Conservation (phyloP, 2,888 invertebrate species). For the Trichopria drosophilae region DNA sequence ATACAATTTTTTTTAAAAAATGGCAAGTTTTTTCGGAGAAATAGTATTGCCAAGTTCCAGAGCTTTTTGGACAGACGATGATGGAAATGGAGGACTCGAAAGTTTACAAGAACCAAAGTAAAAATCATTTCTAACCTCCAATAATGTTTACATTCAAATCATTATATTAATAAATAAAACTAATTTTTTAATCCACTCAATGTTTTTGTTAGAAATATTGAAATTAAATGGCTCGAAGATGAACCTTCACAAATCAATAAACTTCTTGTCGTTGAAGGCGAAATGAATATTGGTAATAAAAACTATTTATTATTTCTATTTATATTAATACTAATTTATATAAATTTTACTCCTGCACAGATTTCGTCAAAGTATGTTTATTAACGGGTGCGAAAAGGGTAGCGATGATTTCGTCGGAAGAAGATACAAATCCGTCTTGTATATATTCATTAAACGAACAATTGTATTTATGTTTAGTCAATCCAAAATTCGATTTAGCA, state of each 20-base stretch:
- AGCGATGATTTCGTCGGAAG: slow-evolving; percentile 36
- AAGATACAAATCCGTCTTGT: slow-evolving; percentile 42
- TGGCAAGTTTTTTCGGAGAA: slow-evolving; percentile 51
- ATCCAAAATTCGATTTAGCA: slow-evolving; percentile 43
- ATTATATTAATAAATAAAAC: not conserved
- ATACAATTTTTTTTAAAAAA: slow-evolving; percentile 32
- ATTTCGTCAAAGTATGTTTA: slow-evolving; percentile 40
- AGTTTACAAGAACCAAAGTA: slow-evolving; percentile 33
- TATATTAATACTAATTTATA: slow-evolving; percentile 3
- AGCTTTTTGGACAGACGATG: slow-evolving; percentile 54
- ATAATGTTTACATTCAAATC: not conserved
- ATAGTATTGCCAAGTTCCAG: slow-evolving; percentile 51
- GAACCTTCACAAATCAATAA: slow-evolving; percentile 43
- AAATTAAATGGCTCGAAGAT: slow-evolving; percentile 44
- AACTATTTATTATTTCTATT: slow-evolving; percentile 1
- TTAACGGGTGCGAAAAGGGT: slow-evolving; percentile 37
- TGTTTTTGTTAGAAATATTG: slow-evolving; percentile 42
- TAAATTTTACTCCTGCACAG: slow-evolving; percentile 33
- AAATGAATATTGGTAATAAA: slow-evolving; percentile 45
- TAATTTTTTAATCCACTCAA: slow-evolving; percentile 10
- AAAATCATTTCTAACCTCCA: slow-evolving; percentile 16
- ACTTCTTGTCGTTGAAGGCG: slow-evolving; percentile 48
- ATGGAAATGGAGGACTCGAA: slow-evolving; percentile 42
- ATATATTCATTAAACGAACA: slow-evolving; percentile 41
- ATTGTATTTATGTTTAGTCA: slow-evolving; percentile 45